A percentile compares a stretch with the other conserved stretches of the same genome.
Evolutionary conservation across 2,888 invertebrate species (phyloP).

Genomic region (Euphydryas editha): DNA sequence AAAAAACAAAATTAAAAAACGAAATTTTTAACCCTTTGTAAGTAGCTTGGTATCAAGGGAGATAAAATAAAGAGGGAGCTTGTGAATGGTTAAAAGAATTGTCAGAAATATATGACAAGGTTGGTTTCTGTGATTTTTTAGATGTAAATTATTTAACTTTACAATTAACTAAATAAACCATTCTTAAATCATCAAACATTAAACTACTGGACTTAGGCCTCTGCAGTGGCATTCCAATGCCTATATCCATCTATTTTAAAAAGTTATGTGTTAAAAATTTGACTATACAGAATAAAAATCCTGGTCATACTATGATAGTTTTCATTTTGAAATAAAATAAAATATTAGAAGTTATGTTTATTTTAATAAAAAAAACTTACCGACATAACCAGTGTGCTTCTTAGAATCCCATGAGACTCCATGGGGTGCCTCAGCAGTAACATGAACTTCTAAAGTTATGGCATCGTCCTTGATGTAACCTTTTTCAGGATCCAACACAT

Average conservation of each 20-base stretch:
- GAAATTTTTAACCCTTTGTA: conserved; percentile 90
- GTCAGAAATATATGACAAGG: conserved; percentile 88
- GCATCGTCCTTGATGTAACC: conserved; percentile 96
- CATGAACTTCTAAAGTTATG: conserved; percentile 94
- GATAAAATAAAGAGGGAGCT: conserved; percentile 91
- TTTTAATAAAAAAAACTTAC: conserved; percentile 55
- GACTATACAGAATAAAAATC: too few species aligned
- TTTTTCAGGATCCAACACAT: conserved; percentile 96
- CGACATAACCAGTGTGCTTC: conserved; percentile 94
- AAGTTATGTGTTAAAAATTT: too few species aligned
- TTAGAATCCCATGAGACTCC: conserved; percentile 99
- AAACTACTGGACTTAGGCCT: too few species aligned
- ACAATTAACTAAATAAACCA: too few species aligned
- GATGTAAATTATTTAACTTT: too few species aligned
- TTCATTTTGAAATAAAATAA: too few species aligned
- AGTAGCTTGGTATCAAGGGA: conserved; percentile 92
- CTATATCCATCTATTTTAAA: too few species aligned
- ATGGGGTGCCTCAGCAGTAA: conserved; percentile 94
- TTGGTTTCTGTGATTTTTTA: conserved; percentile 56
- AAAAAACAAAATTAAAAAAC: too few species aligned
- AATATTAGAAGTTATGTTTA: too few species aligned
- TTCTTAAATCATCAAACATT: too few species aligned
- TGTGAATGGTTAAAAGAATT: conserved; percentile 88
- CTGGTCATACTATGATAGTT: too few species aligned
- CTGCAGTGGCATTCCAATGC: too few species aligned